phyloP scores from a whole-genome alignment of 2,797 vertebrate species.

The Glossophaga mutica region DNA sequence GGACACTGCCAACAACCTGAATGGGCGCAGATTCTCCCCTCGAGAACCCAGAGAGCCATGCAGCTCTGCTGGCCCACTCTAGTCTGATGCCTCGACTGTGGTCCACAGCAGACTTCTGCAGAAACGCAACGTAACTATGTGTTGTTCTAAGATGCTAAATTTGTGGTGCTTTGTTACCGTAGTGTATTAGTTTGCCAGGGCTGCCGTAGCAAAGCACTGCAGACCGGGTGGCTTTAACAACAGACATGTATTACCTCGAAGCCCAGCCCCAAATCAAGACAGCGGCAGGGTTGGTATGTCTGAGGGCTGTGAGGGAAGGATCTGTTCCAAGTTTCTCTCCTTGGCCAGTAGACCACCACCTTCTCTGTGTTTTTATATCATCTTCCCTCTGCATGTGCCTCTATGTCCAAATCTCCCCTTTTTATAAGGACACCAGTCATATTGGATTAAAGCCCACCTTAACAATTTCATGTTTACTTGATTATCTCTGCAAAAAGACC shows the following conservation, averaged over 20 bases:
- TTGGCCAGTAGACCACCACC: background rate
- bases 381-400: background rate
- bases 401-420: background rate
- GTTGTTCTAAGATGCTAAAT: background rate
- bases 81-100: background rate
- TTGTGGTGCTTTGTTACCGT: background rate
- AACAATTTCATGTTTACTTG: background rate
- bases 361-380: background rate
- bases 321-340: background rate
- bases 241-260: background rate
- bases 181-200: background rate
- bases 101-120: background rate
- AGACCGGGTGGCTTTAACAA: background rate
- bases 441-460: background rate
- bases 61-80: background rate
- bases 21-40: background rate
- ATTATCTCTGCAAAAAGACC: background rate
- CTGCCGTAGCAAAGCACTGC: background rate
- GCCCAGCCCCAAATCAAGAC: background rate
- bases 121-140: background rate
- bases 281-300: background rate
- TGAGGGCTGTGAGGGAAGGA: background rate
- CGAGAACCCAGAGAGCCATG: background rate
- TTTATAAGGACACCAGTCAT: background rate
- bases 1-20: background rate